Conservation (phyloP, 2,113 vertebrate genomes). For the Chelonoidis abingdonii region DNA sequence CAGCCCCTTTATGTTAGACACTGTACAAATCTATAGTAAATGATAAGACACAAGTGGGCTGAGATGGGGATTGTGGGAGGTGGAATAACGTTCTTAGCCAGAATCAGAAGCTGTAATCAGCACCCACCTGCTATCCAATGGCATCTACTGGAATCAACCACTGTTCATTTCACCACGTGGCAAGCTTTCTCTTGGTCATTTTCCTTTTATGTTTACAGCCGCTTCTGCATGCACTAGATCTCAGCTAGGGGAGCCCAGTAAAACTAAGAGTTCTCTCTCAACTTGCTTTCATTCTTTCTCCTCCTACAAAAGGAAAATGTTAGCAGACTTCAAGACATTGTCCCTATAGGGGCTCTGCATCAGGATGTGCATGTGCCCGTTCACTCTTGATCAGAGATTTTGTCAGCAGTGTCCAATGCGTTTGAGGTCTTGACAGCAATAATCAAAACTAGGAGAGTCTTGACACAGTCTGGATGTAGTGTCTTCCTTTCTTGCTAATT, state of each 20-base stretch:
- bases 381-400: too few relatives aligned
- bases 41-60: background rate
- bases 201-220: background rate
- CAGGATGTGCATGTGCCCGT: too few relatives aligned
- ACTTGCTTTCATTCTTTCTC: background rate
- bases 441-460: rapidly evolving
- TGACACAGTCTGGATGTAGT: background rate
- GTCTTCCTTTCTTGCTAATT: background rate
- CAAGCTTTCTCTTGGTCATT: background rate
- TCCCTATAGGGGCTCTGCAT: too few relatives aligned
- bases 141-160: background rate
- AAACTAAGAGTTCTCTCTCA: background rate
- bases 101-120: background rate
- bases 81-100: background rate
- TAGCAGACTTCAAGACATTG: background rate
- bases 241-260: too few relatives aligned
- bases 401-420: background rate
- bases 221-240: background rate
- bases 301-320: background rate
- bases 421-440: background rate
- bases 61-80: too few relatives aligned
- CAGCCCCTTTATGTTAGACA: background rate
- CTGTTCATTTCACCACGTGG: background rate
- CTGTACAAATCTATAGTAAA: background rate
- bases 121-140: background rate